phyloP scores from a whole-genome alignment of 1,140 invertebrate species.

The Conopomorpha cramerella region DNA sequence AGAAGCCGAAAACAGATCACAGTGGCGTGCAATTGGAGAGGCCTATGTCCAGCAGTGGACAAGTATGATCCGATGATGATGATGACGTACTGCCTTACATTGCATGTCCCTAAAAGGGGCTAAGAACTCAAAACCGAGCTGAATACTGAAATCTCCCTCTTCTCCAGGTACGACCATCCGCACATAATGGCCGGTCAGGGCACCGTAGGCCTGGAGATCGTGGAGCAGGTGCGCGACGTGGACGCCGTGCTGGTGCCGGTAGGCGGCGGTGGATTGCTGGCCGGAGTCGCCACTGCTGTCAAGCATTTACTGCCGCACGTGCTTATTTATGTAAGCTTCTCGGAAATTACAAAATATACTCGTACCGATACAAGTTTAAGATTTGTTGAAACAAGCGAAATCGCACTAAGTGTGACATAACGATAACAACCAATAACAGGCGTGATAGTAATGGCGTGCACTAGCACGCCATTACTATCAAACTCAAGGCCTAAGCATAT shows the following conservation, averaged over 20 bases:
- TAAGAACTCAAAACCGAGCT: too few relatives aligned
- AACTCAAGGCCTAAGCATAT: too few relatives aligned
- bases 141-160: too few relatives aligned
- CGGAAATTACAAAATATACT: neutral
- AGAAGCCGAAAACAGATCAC: too few relatives aligned
- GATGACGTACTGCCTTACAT: too few relatives aligned
- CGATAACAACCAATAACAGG: neutral
- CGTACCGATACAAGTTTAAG: too few relatives aligned
- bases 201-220: constrained; percentile 88
- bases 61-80: too few relatives aligned
- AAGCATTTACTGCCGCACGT: constrained; percentile 83
- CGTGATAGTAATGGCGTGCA: neutral
- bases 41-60: too few relatives aligned
- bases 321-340: constrained; percentile 69
- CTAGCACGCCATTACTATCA: too few relatives aligned
- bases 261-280: constrained; percentile 88
- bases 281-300: constrained; percentile 83
- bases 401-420: neutral
- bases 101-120: too few relatives aligned
- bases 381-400: neutral
- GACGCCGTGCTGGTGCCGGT: constrained; percentile 84
- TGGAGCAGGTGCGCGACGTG: constrained; percentile 80
- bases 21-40: too few relatives aligned
- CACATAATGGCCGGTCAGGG: constrained; percentile 93
- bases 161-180: constrained; percentile 84